Evolutionary conservation across 2,113 vertebrate genomes (phyloP), one percentile per base, ranked within the genome.

Genomic region (Protobothrops mucrosquamatus): DNA sequence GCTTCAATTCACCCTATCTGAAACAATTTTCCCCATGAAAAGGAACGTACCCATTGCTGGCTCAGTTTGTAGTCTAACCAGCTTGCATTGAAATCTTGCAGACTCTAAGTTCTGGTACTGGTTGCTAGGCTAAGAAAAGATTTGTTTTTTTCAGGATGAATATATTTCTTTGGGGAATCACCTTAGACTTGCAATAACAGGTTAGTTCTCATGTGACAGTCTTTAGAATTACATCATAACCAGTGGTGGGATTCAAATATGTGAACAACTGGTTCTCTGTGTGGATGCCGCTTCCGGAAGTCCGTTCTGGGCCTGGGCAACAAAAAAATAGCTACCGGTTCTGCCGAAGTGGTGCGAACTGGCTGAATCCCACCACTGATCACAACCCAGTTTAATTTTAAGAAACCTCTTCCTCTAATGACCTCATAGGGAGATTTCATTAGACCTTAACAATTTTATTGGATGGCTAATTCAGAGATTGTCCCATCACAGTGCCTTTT

Each of bases 141-240:
- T 18, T 43, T 1, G 55, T 91, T 74, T 89, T 74, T 43, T 20
- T 46, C 85, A 89, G 81, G 9, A 34, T 88, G 86, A 69, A 26
- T 43, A 81, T 81, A 34, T 54, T 57, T 94, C 52, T 69, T 92
- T 54, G 15, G n/a, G 39, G 57, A 92, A 46, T 85, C 90, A 85
- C 39, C 51, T 3, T 9, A 57, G 18, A 5, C 3, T 92, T 91
- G 20, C 91, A 89, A 87, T 85, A 93, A 85, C 88, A 93, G 48
- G 8, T 87, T 91, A 92, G 89, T 94, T 94, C 26, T 89, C 12
- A 54, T 64, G 4, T 61, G 43, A 93, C 81, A 10, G 64, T 93
- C 34, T 91, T 89, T 64, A 91, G 92, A 46, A 34, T 85, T 56
- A 92, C 89, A 3, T 29, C 15, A 8, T 54, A 51, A 51, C 48